Conservation (phyloP, 2,888 invertebrate genomes). For the Ormyrus labotus region DNA sequence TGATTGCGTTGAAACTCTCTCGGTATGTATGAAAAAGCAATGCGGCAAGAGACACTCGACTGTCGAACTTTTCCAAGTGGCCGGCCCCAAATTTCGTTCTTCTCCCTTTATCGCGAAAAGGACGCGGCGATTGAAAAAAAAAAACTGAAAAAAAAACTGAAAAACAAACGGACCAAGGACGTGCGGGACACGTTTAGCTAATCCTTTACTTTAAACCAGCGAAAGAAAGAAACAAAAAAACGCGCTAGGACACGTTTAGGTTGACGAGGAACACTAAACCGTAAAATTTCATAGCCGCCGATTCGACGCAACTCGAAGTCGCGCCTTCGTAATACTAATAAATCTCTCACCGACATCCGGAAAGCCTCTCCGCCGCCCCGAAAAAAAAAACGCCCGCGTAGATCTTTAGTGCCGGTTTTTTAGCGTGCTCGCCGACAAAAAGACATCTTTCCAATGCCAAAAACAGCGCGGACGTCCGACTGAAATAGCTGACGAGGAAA, state of each 20-base stretch:
- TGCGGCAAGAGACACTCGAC: conserved; percentile 9
- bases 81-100: conserved; percentile 29
- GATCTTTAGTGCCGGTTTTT: too few species aligned
- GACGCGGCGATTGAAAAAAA: background rate
- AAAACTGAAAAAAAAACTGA: background rate
- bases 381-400: too few species aligned
- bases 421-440: background rate
- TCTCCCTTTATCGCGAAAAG: background rate
- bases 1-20: too few species aligned
- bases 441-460: conserved; percentile 26
- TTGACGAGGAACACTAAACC: conserved; percentile 53
- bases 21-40: too few species aligned
- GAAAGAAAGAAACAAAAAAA: conserved; percentile 19
- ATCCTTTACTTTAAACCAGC: conserved; percentile 28
- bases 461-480: conserved; percentile 8
- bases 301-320: conserved; percentile 31
- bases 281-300: conserved; percentile 43
- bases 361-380: too few species aligned
- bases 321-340: background rate
- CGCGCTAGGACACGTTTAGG: conserved; percentile 50
- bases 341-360: too few species aligned
- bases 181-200: conserved; percentile 41
- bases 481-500: conserved; percentile 15
- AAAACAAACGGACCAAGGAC: conserved; percentile 51
- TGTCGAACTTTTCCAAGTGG: conserved; percentile 32